These are phyloP conservation scores for Eupsilia transversa DNA, from an alignment of 2,888 invertebrate species.

Conservation along the genomic window DNA sequence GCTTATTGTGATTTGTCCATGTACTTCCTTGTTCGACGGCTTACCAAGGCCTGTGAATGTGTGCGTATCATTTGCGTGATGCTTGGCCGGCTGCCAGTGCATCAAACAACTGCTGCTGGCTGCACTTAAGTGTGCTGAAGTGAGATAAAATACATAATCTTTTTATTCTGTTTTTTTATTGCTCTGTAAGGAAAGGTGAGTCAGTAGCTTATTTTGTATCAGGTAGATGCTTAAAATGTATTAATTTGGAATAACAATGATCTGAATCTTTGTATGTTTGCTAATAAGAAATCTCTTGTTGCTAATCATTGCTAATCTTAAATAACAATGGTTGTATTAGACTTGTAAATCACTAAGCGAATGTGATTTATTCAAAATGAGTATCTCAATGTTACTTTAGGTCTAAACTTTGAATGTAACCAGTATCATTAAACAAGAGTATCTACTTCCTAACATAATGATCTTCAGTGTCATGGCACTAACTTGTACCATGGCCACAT, in stretches of 20 bases:
- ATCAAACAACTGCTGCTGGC: conserved; percentile 70
- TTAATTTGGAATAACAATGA: conserved; percentile 22
- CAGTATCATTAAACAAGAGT: conserved; percentile 6
- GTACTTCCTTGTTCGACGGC: conserved; percentile 73
- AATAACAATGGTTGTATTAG: background rate
- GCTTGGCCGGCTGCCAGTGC: conserved; percentile 80
- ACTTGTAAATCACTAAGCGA: conserved; percentile 14
- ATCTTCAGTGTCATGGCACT: conserved; percentile 36
- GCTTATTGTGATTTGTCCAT: conserved; percentile 66
- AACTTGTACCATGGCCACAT: conserved; percentile 42
- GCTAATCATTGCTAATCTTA: background rate
- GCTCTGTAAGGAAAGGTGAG: conserved; percentile 48
- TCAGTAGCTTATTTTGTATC: conserved; percentile 59
- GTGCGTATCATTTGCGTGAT: conserved; percentile 69
- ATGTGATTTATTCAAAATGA: conserved; percentile 6
- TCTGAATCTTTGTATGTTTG: conserved; percentile 24
- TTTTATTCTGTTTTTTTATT: conserved; percentile 68
- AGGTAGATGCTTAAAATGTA: conserved; percentile 1
- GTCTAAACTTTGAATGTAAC: background rate
- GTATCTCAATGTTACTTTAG: background rate
- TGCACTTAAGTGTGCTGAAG: conserved; percentile 68
- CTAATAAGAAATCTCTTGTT: conserved; percentile 11
- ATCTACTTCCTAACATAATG: conserved; percentile 1
- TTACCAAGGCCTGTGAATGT: conserved; percentile 70
- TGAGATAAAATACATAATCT: conserved; percentile 67